These are phyloP conservation scores for Liolophura sinensis DNA, from an alignment of 1,140 invertebrate genomes.

Conservation along the genomic window DNA sequence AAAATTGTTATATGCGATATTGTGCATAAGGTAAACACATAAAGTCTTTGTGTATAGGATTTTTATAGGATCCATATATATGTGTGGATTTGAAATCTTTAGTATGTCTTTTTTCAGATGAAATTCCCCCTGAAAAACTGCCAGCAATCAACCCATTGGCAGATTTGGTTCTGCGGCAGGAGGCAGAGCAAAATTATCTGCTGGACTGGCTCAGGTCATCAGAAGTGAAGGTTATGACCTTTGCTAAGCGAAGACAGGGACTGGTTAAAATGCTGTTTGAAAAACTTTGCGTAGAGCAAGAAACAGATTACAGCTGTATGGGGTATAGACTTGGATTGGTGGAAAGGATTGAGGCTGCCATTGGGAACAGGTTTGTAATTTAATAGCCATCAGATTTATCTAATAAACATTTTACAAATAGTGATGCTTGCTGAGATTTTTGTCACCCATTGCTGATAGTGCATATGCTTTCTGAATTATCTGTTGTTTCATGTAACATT, in stretches of 20 bases:
- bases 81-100: no score
- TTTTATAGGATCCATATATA: no score
- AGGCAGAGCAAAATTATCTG: conserved; percentile 42
- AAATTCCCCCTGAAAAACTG: conserved; percentile 15
- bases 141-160: conserved; percentile 36
- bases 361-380: conserved; percentile 26
- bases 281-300: conserved; percentile 25
- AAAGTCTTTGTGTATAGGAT: no score
- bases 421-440: no score
- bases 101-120: conserved; percentile 20
- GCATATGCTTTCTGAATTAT: no score
- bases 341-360: conserved; percentile 33
- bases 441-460: no score
- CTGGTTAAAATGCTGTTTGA: conserved; percentile 37
- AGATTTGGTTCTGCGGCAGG: conserved; percentile 41
- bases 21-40: no score
- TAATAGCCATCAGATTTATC: background rate
- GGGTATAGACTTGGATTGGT: conserved; percentile 30
- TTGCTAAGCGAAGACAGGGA: conserved; percentile 21
- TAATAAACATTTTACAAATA: no score
- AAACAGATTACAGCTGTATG: conserved; percentile 30
- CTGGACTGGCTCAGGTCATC: conserved; percentile 36
- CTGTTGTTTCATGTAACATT: no score
- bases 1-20: no score
- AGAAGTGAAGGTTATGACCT: conserved; percentile 20